Conservation (phyloP, 2,888 invertebrate genomes). For the Drosophila basisetae region DNA sequence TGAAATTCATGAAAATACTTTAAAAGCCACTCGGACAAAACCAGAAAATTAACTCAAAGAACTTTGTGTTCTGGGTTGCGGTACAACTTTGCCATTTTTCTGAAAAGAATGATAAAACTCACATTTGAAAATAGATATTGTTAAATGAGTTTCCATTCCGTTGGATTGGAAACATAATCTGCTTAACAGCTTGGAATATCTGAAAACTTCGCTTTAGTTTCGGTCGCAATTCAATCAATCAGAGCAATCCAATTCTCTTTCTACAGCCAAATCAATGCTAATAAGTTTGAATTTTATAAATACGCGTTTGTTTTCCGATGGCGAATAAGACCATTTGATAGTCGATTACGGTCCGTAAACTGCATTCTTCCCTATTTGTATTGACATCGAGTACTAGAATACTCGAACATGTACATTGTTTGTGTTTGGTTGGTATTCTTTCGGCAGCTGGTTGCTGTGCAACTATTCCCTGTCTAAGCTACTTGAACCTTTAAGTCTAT, state of each 20-base stretch:
- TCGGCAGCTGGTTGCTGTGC: slow-evolving; percentile 23
- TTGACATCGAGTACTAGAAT: slow-evolving; percentile 14
- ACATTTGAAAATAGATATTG: neutral
- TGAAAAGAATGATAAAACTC: neutral
- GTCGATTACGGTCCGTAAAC: slow-evolving; percentile 2
- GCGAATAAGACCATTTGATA: slow-evolving; percentile 6
- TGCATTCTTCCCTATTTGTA: slow-evolving; percentile 23
- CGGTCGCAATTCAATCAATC: neutral
- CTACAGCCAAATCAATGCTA: neutral
- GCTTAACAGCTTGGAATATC: neutral
- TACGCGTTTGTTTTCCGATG: neutral
- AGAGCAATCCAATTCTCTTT: neutral
- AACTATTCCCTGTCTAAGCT: slow-evolving; percentile 36
- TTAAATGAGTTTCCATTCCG: no score
- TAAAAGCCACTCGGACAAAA: neutral
- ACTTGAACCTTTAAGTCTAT: slow-evolving; percentile 68
- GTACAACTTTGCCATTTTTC: no score
- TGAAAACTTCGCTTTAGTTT: neutral
- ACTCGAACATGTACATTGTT: slow-evolving; percentile 1
- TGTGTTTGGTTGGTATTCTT: slow-evolving; percentile 25
- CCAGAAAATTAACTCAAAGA: neutral
- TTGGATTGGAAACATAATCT: neutral
- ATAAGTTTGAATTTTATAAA: neutral
- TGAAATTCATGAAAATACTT: neutral
- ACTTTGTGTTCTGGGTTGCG: neutral